A percentile compares a stretch with the other conserved stretches of the same genome.
phyloP scores from a whole-genome alignment of 92 coral and sea anemone genomes.

The Anthopleura xanthogrammica region DNA sequence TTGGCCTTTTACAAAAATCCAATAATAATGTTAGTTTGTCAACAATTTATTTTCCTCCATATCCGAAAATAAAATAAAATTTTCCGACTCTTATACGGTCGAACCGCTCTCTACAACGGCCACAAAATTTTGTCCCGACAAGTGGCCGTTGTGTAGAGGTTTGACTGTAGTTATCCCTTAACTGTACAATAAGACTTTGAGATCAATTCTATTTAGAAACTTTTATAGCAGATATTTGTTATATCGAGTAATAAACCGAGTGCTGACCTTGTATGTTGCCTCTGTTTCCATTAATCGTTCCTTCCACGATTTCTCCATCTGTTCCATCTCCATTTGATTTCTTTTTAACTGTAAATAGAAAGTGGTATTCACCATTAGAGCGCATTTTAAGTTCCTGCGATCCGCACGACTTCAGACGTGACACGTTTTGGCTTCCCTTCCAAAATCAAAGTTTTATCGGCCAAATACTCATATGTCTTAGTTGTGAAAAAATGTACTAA shows the following conservation, averaged over 20 bases:
- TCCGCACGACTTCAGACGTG: neutral
- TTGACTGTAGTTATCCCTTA: no score
- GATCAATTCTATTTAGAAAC: no score
- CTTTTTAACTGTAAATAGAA: conserved; percentile 53
- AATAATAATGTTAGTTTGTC: neutral
- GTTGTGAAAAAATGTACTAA: no score
- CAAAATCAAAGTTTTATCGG: no score
- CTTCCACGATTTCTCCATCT: conserved; percentile 94
- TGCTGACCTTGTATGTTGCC: conserved; percentile 64
- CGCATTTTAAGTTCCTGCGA: neutral
- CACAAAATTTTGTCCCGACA: no score
- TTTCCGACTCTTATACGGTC: neutral
- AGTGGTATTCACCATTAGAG: neutral
- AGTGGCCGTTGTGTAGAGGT: no score
- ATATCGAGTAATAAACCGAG: neutral
- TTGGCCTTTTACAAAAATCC: conserved; percentile 51
- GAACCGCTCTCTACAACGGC: no score
- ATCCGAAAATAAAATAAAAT: neutral
- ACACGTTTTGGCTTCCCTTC: no score
- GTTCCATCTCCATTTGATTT: conserved; percentile 90
- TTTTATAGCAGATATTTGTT: no score
- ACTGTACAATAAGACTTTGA: no score
- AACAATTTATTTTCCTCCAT: neutral
- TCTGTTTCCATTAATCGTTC: conserved; percentile 82
- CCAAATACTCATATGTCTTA: no score